Conservation (phyloP, 2,797 vertebrate genomes). For the Atherinosoma microstoma region DNA sequence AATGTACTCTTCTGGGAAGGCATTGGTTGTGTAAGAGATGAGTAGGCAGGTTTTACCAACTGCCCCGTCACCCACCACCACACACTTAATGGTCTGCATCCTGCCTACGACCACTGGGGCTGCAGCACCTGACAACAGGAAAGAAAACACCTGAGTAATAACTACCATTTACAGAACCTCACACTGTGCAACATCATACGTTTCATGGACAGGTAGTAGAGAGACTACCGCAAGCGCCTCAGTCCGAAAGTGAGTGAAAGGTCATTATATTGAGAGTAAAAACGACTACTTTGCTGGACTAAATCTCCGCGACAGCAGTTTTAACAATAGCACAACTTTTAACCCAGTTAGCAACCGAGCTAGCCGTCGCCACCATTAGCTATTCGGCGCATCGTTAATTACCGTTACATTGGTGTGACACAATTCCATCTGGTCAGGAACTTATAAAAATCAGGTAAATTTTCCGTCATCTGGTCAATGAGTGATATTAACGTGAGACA, state of each 20-base stretch:
- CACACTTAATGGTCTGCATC: slow-evolving; percentile 97
- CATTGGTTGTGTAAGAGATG: slow-evolving; percentile 95
- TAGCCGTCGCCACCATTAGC: slow-evolving; percentile 62
- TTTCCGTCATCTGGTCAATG: neutral
- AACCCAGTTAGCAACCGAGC: slow-evolving; percentile 54
- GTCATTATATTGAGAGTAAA: neutral
- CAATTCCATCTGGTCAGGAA: neutral
- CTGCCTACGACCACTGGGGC: slow-evolving; percentile 86
- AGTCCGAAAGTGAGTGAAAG: neutral
- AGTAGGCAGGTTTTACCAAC: slow-evolving; percentile 96
- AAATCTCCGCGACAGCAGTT: neutral
- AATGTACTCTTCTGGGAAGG: slow-evolving; percentile 95
- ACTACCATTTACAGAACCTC: slow-evolving; percentile 1
- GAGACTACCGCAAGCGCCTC: accelerated
- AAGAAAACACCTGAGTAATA: slow-evolving; percentile 45
- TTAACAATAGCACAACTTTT: neutral
- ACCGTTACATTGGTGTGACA: slow-evolving; percentile 12
- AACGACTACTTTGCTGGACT: accelerated
- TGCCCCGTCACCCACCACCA: slow-evolving; percentile 94
- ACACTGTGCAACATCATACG: too few species aligned
- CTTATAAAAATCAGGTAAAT: neutral
- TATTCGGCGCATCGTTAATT: slow-evolving; percentile 45
- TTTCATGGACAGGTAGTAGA: neutral
- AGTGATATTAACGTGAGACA: neutral
- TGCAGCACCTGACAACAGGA: slow-evolving; percentile 79